A percentile compares a stretch with the other conserved stretches of the same genome.
These are phyloP conservation scores for Thysanoteuthis rhombus DNA, from an alignment of 2,888 invertebrate species.

Conservation along the genomic window DNA sequence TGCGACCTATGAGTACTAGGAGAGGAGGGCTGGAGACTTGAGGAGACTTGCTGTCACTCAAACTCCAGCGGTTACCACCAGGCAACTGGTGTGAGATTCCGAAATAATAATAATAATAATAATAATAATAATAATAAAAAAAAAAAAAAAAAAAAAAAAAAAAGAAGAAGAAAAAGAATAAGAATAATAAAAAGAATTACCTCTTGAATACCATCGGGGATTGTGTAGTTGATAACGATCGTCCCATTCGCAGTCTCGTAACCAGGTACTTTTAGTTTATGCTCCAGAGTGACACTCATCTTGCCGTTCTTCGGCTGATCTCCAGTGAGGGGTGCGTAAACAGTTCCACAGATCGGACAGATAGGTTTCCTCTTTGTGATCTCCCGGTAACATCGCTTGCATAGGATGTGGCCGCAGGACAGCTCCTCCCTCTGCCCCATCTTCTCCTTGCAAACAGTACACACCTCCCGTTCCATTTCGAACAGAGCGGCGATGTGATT, in stretches of 20 bases:
- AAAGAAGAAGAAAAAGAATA: too few relatives aligned
- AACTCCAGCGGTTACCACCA: too few relatives aligned
- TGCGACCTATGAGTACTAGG: too few relatives aligned
- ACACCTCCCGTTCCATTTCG: conserved; percentile 17
- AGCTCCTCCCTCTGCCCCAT: conserved; percentile 22
- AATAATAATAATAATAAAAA: too few relatives aligned
- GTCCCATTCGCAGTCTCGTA: conserved; percentile 39
- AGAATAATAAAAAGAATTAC: too few relatives aligned
- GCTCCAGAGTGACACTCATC: conserved; percentile 40
- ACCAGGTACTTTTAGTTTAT: conserved; percentile 39
- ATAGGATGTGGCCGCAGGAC: conserved; percentile 21
- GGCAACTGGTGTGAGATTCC: too few relatives aligned
- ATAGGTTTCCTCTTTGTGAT: conserved; percentile 43
- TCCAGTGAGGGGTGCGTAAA: conserved; percentile 53
- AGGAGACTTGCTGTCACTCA: too few relatives aligned
- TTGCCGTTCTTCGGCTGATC: conserved; percentile 55
- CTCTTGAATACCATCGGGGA: conserved; percentile 51
- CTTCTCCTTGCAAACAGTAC: conserved; percentile 17
- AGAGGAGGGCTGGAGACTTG: too few relatives aligned
- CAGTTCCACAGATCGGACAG: conserved; percentile 56
- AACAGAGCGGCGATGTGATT: conserved; percentile 21
- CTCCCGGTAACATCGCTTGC: conserved; percentile 25
- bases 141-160: too few relatives aligned
- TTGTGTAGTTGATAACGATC: conserved; percentile 59
- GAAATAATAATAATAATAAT: too few relatives aligned